Conservation (phyloP, 2,113 vertebrate genomes). For the Alouatta palliata region DNA sequence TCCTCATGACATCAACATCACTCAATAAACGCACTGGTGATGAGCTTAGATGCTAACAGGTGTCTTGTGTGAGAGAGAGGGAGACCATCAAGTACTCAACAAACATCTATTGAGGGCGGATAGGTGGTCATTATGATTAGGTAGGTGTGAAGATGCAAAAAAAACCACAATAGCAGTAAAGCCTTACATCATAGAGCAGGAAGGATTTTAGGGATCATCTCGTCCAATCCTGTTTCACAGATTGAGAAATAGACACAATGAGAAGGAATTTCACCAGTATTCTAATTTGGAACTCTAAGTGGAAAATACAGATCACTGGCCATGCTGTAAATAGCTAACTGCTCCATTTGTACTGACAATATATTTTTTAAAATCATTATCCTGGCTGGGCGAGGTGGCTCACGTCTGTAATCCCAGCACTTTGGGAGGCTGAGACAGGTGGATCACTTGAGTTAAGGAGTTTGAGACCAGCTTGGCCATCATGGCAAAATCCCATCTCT, state of each 20-base stretch:
- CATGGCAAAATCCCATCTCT: no score
- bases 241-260: background rate
- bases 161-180: background rate
- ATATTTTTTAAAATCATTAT: background rate
- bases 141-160: background rate
- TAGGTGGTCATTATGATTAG: background rate
- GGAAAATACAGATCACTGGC: background rate
- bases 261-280: background rate
- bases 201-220: background rate
- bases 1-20: background rate
- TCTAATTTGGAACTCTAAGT: background rate
- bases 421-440: no score
- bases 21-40: background rate
- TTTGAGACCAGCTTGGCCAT: no score
- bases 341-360: background rate
- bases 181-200: background rate
- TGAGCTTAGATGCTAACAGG: accelerated
- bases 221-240: background rate
- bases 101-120: background rate
- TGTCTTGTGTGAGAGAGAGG: background rate
- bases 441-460: no score
- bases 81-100: background rate
- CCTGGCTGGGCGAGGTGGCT: background rate
- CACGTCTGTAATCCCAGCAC: no score
- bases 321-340: background rate